These are phyloP conservation scores for Oreochromis mossambicus DNA, from an alignment of 2,797 vertebrate genomes.

Conservation along the genomic window DNA sequence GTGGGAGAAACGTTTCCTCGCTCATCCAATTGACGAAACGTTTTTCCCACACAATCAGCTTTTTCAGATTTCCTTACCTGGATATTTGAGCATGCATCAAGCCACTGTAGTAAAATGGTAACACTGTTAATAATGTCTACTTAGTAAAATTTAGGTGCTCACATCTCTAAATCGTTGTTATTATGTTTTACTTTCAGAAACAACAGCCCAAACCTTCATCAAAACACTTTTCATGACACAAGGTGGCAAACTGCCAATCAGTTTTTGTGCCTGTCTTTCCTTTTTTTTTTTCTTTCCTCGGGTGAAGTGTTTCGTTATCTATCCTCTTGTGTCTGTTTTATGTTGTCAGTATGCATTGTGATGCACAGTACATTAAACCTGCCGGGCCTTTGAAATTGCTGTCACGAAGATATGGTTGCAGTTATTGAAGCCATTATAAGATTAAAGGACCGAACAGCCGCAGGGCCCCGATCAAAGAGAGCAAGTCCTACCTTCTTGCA, in stretches of 20 bases:
- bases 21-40: background rate
- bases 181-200: background rate
- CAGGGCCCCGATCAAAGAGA: constrained; percentile 42
- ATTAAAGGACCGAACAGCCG: constrained; percentile 35
- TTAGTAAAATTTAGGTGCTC: background rate
- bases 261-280: background rate
- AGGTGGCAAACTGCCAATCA: background rate
- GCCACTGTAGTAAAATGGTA: background rate
- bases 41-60: background rate
- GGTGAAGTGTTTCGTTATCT: constrained; percentile 4
- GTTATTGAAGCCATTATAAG: constrained; percentile 56
- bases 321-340: constrained; percentile 7
- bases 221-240: background rate
- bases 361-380: constrained; percentile 39
- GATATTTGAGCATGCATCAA: background rate
- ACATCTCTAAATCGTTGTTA: background rate
- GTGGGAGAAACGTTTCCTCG: background rate
- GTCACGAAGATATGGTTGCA: constrained; percentile 41
- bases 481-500: background rate
- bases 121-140: background rate
- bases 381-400: constrained; percentile 45
- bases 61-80: background rate
- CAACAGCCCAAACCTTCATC: background rate
- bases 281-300: background rate
- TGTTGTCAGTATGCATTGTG: constrained; percentile 18